phyloP scores from a whole-genome alignment of 2,113 vertebrate species.

The Physeter macrocephalus region DNA sequence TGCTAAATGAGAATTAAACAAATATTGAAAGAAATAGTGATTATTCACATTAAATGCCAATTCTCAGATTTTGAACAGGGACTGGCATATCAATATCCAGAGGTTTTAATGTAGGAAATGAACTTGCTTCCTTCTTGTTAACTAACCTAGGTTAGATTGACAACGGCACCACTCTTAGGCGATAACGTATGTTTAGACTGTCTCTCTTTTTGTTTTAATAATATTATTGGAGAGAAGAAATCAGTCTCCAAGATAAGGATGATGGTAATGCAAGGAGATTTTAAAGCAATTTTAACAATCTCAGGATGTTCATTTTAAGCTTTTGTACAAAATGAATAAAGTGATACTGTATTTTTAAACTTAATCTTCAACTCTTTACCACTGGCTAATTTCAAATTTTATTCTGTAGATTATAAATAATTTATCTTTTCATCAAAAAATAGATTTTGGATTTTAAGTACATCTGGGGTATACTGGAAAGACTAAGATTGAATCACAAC shows the following conservation, averaged over 20 bases:
- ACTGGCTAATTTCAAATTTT: background rate
- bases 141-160: background rate
- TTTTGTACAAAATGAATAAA: background rate
- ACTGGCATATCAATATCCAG: background rate
- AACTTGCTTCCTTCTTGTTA: background rate
- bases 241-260: background rate
- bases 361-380: background rate
- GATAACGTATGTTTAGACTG: background rate
- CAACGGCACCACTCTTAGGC: background rate
- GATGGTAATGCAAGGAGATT: background rate
- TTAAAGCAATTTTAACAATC: background rate
- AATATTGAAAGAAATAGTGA: background rate
- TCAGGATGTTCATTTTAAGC: background rate
- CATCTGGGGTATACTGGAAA: background rate
- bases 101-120: background rate
- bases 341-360: background rate
- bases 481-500: background rate
- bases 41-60: background rate
- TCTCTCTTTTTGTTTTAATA: background rate
- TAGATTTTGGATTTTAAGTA: background rate
- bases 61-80: background rate
- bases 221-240: background rate
- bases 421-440: background rate
- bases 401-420: background rate
- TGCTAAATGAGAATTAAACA: background rate